A percentile compares a stretch with the other conserved stretches of the same genome.
phyloP scores from a whole-genome alignment of 2,113 vertebrate species.

The Prochilodus magdalenae region DNA sequence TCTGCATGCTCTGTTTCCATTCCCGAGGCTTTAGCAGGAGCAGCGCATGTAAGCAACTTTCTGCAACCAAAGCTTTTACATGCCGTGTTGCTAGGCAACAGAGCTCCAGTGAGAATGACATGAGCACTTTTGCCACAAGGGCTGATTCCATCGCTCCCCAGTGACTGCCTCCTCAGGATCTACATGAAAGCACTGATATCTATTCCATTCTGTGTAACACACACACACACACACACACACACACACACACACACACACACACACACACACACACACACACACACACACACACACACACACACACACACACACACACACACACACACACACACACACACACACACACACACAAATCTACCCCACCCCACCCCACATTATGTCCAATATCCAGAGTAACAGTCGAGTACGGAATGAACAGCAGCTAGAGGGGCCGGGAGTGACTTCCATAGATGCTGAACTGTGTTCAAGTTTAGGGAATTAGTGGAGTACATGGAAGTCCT shows the following conservation, averaged over 20 bases:
- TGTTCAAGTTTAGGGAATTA: too few relatives aligned
- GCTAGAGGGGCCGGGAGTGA: too few relatives aligned
- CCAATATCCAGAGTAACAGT: too few relatives aligned
- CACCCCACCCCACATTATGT: too few relatives aligned
- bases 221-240: background rate
- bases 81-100: conserved; percentile 58
- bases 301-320: too few relatives aligned
- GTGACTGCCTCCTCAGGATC: conserved; percentile 22
- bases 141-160: conserved; percentile 26
- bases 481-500: too few relatives aligned
- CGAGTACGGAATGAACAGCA: too few relatives aligned
- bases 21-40: background rate
- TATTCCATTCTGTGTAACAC: background rate
- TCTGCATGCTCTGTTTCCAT: too few relatives aligned
- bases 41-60: conserved; percentile 26
- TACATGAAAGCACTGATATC: background rate
- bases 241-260: background rate
- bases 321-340: too few relatives aligned
- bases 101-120: conserved; percentile 47
- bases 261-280: background rate
- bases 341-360: too few relatives aligned
- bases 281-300: background rate
- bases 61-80: background rate
- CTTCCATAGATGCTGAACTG: too few relatives aligned
- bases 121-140: conserved; percentile 25